phyloP scores from a whole-genome alignment of 2,113 vertebrate genomes.

The Corvus hawaiiensis region DNA sequence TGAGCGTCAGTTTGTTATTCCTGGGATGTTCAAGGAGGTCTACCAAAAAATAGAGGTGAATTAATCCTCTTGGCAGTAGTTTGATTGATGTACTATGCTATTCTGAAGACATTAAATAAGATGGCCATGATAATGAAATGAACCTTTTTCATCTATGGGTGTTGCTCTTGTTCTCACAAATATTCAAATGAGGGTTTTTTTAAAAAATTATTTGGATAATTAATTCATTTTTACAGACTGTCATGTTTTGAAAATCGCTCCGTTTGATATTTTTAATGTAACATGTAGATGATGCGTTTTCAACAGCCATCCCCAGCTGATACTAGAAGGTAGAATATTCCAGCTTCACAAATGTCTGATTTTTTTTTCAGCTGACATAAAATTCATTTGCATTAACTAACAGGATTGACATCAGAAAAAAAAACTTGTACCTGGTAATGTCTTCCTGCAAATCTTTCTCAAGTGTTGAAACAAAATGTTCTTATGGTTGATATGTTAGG shows the following conservation, averaged over 20 bases:
- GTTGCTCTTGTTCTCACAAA: background rate
- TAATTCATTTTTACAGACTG: background rate
- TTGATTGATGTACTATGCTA: background rate
- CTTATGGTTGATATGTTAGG: background rate
- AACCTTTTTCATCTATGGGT: background rate
- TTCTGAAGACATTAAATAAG: background rate
- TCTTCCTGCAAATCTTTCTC: background rate
- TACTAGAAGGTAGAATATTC: background rate
- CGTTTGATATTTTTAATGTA: background rate
- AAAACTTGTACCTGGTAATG: background rate
- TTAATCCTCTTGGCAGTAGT: background rate
- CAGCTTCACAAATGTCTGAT: background rate
- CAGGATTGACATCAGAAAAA: background rate
- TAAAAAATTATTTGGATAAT: background rate
- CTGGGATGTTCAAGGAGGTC: slow-evolving; percentile 97
- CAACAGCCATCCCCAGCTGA: background rate
- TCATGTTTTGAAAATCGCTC: background rate
- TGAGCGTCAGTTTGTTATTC: slow-evolving; percentile 88
- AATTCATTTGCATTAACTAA: background rate
- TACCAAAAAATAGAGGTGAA: slow-evolving; percentile 95
- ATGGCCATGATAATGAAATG: background rate
- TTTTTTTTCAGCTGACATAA: background rate
- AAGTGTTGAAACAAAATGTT: background rate
- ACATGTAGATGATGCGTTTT: background rate
- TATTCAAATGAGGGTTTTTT: background rate